Evolutionary conservation across 2,797 vertebrate species (phyloP), one percentile per base, ranked within the genome.

Genomic region (Atherinosoma microstoma): DNA sequence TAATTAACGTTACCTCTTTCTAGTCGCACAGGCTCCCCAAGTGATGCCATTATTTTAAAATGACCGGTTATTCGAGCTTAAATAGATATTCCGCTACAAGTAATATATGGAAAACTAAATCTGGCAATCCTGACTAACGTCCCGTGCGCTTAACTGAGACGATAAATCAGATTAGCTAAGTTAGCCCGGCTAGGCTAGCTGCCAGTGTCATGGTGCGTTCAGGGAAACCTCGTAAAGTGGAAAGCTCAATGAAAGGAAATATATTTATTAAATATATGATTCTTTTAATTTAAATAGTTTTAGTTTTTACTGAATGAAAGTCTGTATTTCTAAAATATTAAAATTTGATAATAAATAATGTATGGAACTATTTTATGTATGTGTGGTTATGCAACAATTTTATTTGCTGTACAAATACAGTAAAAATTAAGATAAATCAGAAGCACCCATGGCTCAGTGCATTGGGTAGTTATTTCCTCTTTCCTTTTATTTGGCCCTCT

Each of bases 21-120:
- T 93, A 99, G 75, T 59, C 97, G 94, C 45, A 98, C 96, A 16
- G 98, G 95, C 62, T 99, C 98, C 0, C 96, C 96, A 51, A 97
- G 86, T 65, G 97, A 96, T 88, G 97, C 97, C 98, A 99, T 99
- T 89, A 83, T 94, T 45, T 1, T 6, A 32, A 34, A 68, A 8
- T 12, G 2, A 36, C 6, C 18, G 7, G 5, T 1, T 53, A 0
- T 30, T 64, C 18, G 56, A 3, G 20, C 36, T 64, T 27, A 36
- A 49, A 9, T 1, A 45, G 30, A 59, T 42, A n/a, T 10, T 27
- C 16, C 24, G 69, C 63, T 70, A 57, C 76, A 79, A 20, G 27
- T 0, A 35, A 56, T 61, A 73, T 80, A 64, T 65, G 27, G 56
- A 75, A 74, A 83, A 85, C 59, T 65, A 76, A 86, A 80, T 63